Evolutionary conservation across 2,888 invertebrate species (phyloP), one percentile per base, ranked within the genome.

Genomic region (Lysandra bellargus): DNA sequence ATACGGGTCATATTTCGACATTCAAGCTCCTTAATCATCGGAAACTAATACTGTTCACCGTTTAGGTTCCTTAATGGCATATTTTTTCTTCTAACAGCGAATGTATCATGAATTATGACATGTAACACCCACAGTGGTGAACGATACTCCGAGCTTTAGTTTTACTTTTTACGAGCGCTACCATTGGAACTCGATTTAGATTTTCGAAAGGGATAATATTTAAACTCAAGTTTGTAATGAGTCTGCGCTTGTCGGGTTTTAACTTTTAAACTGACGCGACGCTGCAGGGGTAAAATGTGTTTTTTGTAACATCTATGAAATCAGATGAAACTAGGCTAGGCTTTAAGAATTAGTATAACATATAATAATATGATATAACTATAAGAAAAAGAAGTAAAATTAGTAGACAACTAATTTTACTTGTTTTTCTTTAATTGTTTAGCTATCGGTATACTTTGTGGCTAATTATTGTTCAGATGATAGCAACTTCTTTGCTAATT

Each of bases 101-200:
- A 91, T 90, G 88, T 88, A 89, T 91, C 90, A 92, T 92, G 90
- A 92, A 90, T 92, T 91, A 91, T 90, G 91, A 90, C 89, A 90
- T 85, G 86, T 87, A 86, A 92, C 91, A 89, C 91, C 90, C 88
- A 89, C 87, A 86, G 84, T 85, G 83, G 83, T 85, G 84, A 83
- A 84, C 84, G 85, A 84, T 84, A 85, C 85, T 80, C 81, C 83
- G 83, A 83, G 82, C 85, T 84, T 82, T 82, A 81, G 82, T 83
- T 81, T 76, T 53, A 76, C 76, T 76, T 84, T 81, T 81, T 79
- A 80, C 79, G 79, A 81, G 78, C 44, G 72, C 76, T 82, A 85
- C 83, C 77, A 82, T 61, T 79, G 81, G 64, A 79, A 81, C 82
- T 84, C 83, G 83, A 83, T 30, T 75, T 53, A 6, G 17, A 17